Base-by-base conservation (phyloP, 2,113 vertebrate species). In the Lampris incognitus region DNA sequence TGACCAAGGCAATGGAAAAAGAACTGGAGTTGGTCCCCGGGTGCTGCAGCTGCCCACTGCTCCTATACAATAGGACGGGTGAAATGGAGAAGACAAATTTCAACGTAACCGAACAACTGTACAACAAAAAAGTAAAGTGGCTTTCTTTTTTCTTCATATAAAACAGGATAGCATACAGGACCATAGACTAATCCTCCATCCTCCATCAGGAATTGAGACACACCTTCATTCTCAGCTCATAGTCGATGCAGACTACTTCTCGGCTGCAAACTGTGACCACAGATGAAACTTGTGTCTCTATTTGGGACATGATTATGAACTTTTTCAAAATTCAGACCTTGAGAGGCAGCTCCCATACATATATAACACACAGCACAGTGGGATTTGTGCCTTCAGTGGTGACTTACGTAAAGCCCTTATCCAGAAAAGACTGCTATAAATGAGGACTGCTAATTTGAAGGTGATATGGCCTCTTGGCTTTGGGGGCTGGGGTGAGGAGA, bases 391-490 rank as follows among this genome's bases (percentile, higher is more conserved):
- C 6, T 59, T 67, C 66, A 51, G 57, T 75, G 77, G 82, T 67
- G 78, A 81, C 57, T 49, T 54, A 79, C 72, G 49, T 67, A 85
- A 85, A 78, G 67, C 1, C 0, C 66, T 66, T 68, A 50, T 39
- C 66, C 72, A 79, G 83, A 74, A 89, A 81, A 76, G 42, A 61
- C 67, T 40, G 6, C 40, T 56, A 72, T 78, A 38, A 69, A n/a
- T 41, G 11, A 76, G 37, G n/a, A 78, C n/a, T 10, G 81, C 67
- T 85, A 46, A 62, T 88, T 81, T 81, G 70, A 87, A 66, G 56
- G 42, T 74, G 51, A 68, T 59, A 62, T 69, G 52, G 50, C 71
- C 6, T 50, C 78, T 68, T 63, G 66, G 58, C 66, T 79, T 67
- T 42, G 40, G 65, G 75, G 55, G 7, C 7, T 9, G n/a, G 61